Evolutionary conservation across 1,140 invertebrate species (phyloP), one percentile per base, ranked within the genome.

Genomic region (Hypothenemus hampei): DNA sequence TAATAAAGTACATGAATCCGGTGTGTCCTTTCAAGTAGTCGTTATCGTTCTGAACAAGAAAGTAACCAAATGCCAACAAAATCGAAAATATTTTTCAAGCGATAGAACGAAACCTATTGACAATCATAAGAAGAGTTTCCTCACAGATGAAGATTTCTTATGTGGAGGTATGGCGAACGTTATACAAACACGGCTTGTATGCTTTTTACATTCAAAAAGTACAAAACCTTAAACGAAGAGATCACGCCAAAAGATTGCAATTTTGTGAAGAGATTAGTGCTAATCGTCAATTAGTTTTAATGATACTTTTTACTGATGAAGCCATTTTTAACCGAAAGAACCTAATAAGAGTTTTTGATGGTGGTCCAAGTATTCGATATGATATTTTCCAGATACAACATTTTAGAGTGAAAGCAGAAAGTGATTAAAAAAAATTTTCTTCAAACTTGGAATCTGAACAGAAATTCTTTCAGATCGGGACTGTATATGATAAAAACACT

Each of bases 1-100:
- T 58, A 47, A 60, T 15, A 45, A 45, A 40, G 11, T 40, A 19
- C 37, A 18, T 15, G n/a, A 40, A 40, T 15, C 37, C 3, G 37
- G 37, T 40, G 3, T 13, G n/a, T n/a, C 20, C 37, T 40, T 40
- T 18, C 37, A 15, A 40, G 18, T 40, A 40, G 37, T 40, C 18
- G 20, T 40, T 40, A 15, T 40, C 3, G 19, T 40, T 40, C 37
- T 40, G 3, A 40, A 40, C 37, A 18, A 40, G 37, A 11, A 40
- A 18, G 19, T 15, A 40, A 40, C 37, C 13, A 40, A 40, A 40
- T 40, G 37, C n/a, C 37, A 19, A 40, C 20, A 18, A 40, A 40
- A 4, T 40, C 37, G 37, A 40, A 40, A 13, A 40, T 40, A 40
- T 40, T 40, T 18, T 40, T 19, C 37, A 40, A 4, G 11, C 37